Evolutionary conservation across 1,140 invertebrate genomes (phyloP).

Genomic region (Bombus cullumanus): DNA sequence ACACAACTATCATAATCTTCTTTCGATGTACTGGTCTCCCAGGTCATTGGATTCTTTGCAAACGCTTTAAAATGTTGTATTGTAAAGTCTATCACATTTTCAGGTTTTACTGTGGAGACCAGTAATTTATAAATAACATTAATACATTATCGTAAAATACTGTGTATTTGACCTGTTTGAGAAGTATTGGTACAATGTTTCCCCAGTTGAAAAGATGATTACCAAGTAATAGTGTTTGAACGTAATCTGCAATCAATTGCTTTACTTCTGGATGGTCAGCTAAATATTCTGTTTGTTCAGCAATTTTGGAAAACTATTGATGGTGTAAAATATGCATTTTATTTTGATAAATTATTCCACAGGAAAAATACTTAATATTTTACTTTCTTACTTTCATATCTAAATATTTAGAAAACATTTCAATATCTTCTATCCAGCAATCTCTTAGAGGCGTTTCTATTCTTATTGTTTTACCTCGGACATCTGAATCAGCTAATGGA

Average conservation of each 20-base stretch:
- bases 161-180: constrained; percentile 36
- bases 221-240: constrained; percentile 83
- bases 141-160: background rate
- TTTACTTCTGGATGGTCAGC: constrained; percentile 84
- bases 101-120: constrained; percentile 81
- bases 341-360: constrained; percentile 21
- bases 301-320: constrained; percentile 74
- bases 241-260: constrained; percentile 84
- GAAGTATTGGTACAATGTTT: constrained; percentile 34
- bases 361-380: constrained; percentile 30
- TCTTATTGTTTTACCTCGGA: background rate
- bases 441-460: constrained; percentile 40
- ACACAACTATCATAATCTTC: constrained; percentile 24
- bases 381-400: constrained; percentile 83
- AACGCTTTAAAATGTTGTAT: constrained; percentile 84
- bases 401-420: constrained; percentile 85
- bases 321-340: background rate
- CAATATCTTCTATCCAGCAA: constrained; percentile 82
- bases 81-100: constrained; percentile 84
- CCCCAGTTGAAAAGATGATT: constrained; percentile 37
- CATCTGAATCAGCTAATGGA: constrained; percentile 52
- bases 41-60: constrained; percentile 75
- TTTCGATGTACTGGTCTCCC: constrained; percentile 7
- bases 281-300: constrained; percentile 82
- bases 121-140: constrained; percentile 32